Evolutionary conservation across 2,797 vertebrate species (phyloP), one percentile per base, ranked within the genome.

Genomic region (Menidia menidia): DNA sequence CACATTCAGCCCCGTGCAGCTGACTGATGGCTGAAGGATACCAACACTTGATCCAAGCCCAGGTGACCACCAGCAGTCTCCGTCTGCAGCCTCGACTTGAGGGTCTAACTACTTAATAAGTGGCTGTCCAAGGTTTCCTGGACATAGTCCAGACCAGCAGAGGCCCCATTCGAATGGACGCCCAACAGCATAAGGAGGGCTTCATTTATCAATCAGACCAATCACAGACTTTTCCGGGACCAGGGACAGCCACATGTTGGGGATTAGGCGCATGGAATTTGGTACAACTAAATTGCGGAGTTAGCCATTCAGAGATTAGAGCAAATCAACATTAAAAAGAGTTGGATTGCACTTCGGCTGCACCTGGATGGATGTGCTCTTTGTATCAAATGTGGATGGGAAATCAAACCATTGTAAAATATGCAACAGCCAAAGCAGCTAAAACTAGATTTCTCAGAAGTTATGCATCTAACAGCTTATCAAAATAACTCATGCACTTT

Each of bases 61-160:
- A 92, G 92, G 89, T 94, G 91, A 94, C 93, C 91, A 92, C 89
- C 85, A 62, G 88, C 66, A 54, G 75, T 92, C 88, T 81, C 81
- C 86, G 88, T 89, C 87, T 89, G 73, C 71, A 66, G 75, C 79
- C 87, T 83, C 52, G 75, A 91, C 87, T 89, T 91, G 87, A 92
- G 87, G 87, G 84, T 90, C 90, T 95, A 95, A 95, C 93, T 93
- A 95, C 94, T 94, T 95, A 95, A 95, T 95, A 95, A 94, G 93
- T 93, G 81, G 92, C 92, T 94, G 93, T 94, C 93, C 89, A 89
- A 84, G 91, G 95, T 96, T 98, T 98, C 96, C 96, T 97, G 96
- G 96, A 99, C 93, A 96, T 93, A 97, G 94, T 96, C 97, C 97
- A 98, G 96, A 96, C 90, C 94, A 90, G 44, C 74, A 60, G 93